Evolutionary conservation across 30 jellyfish, hydroid and myxozoan genomes (phyloP), one percentile per base, ranked within the genome.

Genomic region (Sanderia malayensis): DNA sequence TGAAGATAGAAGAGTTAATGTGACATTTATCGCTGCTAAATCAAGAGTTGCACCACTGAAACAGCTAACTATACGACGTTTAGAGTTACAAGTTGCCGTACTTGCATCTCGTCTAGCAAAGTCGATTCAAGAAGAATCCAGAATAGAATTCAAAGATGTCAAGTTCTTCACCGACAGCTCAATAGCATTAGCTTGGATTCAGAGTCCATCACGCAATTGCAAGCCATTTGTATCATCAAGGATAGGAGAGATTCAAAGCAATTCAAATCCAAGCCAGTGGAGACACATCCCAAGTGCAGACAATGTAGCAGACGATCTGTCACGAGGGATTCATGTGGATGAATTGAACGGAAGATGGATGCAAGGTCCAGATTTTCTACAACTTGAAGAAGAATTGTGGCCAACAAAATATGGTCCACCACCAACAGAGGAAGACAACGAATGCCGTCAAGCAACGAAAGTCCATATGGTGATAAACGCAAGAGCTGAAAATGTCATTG

Each of bases 81-180:
- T 83, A 47, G 95, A 83, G 84, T 29, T 83, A 24, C 83, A 64
- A 46, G 95, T 84, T 34, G 88, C 95, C 28, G 95, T 83, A 45
- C 88, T 71, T 46, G 84, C 95, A 45, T 34, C 83, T 29, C 80
- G 81, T 24, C 74, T 73, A 1, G 77, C 84, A 45, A 73, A 73
- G 32, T 1, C 62, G 60, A 83, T 73, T 21, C 52, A 47, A 27
- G 78, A 80, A 27, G 92, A 71, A 55, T 44, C 88, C 73, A 64
- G 84, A 71, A 61, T 83, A 25, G 79, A 32, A 34, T 53, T 72
- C 71, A 29, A 29, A 2, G 78, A 83, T 49, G 83, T 53, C 41
- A 72, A 20, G 2, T 73, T 55, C 69, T 62, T 61, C 63, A 52
- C 84, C n/a, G 88, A 83, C 79, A 61, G 84, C 60, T 23, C 75